phyloP scores from a whole-genome alignment of 2,797 vertebrate genomes.

The Pampus argenteus region DNA sequence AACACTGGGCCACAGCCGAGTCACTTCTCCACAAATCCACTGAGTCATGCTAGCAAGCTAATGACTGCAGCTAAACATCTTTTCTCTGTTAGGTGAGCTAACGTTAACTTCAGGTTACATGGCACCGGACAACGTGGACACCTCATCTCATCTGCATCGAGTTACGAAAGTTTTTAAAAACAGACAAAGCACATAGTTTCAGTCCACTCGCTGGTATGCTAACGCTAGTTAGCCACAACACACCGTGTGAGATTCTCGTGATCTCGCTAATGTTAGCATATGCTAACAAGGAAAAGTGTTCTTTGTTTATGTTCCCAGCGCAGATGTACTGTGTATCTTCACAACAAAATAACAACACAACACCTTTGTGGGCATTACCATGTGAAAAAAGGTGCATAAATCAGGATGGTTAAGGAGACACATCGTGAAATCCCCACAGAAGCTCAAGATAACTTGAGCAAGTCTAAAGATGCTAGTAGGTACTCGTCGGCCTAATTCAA shows the following conservation, averaged over 20 bases:
- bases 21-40: slow-evolving; percentile 78
- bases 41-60: slow-evolving; percentile 87
- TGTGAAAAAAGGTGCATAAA: accelerated
- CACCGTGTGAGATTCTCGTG: slow-evolving; percentile 23
- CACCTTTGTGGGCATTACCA: accelerated
- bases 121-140: accelerated
- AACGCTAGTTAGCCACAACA: slow-evolving; percentile 23
- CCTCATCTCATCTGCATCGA: accelerated
- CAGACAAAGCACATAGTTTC: not conserved
- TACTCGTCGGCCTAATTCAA: slow-evolving; percentile 22
- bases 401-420: accelerated
- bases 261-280: slow-evolving; percentile 53
- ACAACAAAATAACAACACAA: not conserved
- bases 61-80: slow-evolving; percentile 16
- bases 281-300: slow-evolving; percentile 22
- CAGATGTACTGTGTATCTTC: accelerated
- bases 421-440: not conserved
- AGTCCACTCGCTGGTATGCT: not conserved
- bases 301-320: slow-evolving; percentile 39
- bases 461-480: slow-evolving; percentile 20
- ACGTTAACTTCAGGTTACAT: not conserved
- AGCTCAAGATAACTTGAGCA: not conserved
- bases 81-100: not conserved
- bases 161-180: accelerated
- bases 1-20: slow-evolving; percentile 65